These are phyloP conservation scores for Acrossocheilus wenchowensis DNA, from an alignment of 2,797 vertebrate species.

Conservation along the genomic window DNA sequence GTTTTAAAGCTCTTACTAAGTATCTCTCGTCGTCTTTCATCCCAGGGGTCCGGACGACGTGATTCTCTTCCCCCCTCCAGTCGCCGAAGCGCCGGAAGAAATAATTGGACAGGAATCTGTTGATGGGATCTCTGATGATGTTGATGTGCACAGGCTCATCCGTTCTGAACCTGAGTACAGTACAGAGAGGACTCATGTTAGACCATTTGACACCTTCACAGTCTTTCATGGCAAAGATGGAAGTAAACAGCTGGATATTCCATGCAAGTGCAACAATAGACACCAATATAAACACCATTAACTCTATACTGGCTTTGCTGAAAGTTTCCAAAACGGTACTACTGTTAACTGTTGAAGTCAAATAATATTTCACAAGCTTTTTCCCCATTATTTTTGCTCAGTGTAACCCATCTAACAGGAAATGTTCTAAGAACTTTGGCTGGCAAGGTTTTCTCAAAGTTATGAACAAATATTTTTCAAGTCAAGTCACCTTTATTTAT, in stretches of 20 bases:
- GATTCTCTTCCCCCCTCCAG: conserved; percentile 97
- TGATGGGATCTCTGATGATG: conserved; percentile 96
- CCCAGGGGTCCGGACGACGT: conserved; percentile 93
- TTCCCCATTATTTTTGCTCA: not conserved
- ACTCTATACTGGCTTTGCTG: not conserved
- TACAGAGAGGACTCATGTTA: not conserved
- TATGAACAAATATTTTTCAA: not conserved
- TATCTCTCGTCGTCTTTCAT: conserved; percentile 98
- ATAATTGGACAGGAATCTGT: conserved; percentile 95
- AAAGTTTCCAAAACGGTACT: too few species aligned
- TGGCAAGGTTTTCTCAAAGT: not conserved
- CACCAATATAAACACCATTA: not conserved
- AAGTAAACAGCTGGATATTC: not conserved
- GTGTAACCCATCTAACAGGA: not conserved
- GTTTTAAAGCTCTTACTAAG: conserved; percentile 80
- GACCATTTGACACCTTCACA: not conserved
- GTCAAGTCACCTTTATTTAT: too few species aligned
- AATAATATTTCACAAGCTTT: not conserved
- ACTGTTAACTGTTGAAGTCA: too few species aligned
- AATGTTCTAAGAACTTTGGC: not conserved
- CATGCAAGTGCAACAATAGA: not conserved
- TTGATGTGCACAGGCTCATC: conserved; percentile 97
- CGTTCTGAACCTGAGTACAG: conserved; percentile 86
- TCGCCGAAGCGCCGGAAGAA: conserved; percentile 98
- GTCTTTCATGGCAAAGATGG: not conserved